phyloP scores from a whole-genome alignment of 30 jellyfish, hydroid and myxozoan species.

The Mastigias papua region DNA sequence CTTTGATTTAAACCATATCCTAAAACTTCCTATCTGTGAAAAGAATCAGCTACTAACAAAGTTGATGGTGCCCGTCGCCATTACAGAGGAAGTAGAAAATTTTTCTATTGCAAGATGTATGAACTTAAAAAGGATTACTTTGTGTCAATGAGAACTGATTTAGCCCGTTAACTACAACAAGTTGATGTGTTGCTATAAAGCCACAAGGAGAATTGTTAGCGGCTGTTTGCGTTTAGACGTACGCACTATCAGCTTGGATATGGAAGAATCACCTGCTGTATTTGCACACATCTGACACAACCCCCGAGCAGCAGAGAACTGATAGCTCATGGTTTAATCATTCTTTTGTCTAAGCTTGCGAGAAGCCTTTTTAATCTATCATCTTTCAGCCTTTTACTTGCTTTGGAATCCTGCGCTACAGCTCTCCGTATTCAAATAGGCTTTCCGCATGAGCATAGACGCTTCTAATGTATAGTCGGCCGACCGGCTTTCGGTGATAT shows the following conservation, averaged over 20 bases:
- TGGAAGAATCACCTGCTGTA: background rate
- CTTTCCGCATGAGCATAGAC: background rate
- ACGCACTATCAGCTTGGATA: background rate
- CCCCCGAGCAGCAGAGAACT: slow-evolving; percentile 9
- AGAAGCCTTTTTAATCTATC: slow-evolving; percentile 41
- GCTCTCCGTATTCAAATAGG: background rate
- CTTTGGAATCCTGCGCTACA: slow-evolving; percentile 3
- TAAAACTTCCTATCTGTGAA: background rate
- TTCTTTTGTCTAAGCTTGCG: slow-evolving; percentile 31
- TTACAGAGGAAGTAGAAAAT: background rate
- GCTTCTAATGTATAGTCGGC: background rate
- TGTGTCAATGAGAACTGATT: background rate
- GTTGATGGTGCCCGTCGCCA: background rate
- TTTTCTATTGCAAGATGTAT: background rate
- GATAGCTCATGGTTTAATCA: slow-evolving; percentile 36
- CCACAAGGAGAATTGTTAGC: background rate
- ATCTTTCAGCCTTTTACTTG: slow-evolving; percentile 56
- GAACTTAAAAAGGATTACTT: background rate
- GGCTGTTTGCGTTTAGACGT: background rate
- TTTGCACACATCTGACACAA: background rate
- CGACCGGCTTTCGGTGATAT: background rate
- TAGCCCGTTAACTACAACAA: background rate
- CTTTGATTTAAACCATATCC: background rate
- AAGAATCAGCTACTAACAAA: background rate
- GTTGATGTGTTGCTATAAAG: background rate